These are phyloP conservation scores for Lipophrys pholis DNA, from an alignment of 2,113 vertebrate genomes.

Conservation along the genomic window DNA sequence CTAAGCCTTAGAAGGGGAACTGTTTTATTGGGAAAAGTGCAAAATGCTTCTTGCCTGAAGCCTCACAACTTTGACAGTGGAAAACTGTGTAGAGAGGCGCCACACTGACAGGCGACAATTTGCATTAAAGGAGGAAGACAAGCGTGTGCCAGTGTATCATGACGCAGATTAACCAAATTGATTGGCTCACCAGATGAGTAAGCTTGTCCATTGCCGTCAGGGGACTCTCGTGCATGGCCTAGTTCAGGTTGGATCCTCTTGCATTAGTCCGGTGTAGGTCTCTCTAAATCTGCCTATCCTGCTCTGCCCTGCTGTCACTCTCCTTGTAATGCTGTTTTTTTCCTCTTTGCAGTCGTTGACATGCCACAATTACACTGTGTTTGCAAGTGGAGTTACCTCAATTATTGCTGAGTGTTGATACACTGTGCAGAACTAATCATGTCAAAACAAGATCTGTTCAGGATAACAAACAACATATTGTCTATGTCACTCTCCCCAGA, in stretches of 20 bases:
- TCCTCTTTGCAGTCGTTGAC: not conserved
- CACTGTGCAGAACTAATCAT: not conserved
- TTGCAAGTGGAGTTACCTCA: not conserved
- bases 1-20: no score
- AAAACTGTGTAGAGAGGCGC: not conserved
- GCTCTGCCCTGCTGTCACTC: not conserved
- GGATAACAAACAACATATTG: not conserved
- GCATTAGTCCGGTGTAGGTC: conserved; percentile 7
- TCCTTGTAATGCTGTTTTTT: conserved; percentile 18
- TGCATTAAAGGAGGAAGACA: not conserved
- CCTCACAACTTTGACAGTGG: not conserved
- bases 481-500: conserved; percentile 59
- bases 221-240: conserved; percentile 17
- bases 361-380: not conserved
- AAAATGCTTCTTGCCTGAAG: no score
- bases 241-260: conserved; percentile 41
- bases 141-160: conserved; percentile 19
- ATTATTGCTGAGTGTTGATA: not conserved
- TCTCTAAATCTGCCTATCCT: conserved; percentile 20
- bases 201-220: conserved; percentile 19
- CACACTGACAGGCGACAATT: conserved; percentile 2
- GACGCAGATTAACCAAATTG: conserved; percentile 31
- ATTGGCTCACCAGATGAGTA: conserved; percentile 10
- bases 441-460: no score
- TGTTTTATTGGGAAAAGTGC: not conserved